Evolutionary conservation across 2,113 vertebrate genomes (phyloP).

Genomic region (Etheostoma cragini): DNA sequence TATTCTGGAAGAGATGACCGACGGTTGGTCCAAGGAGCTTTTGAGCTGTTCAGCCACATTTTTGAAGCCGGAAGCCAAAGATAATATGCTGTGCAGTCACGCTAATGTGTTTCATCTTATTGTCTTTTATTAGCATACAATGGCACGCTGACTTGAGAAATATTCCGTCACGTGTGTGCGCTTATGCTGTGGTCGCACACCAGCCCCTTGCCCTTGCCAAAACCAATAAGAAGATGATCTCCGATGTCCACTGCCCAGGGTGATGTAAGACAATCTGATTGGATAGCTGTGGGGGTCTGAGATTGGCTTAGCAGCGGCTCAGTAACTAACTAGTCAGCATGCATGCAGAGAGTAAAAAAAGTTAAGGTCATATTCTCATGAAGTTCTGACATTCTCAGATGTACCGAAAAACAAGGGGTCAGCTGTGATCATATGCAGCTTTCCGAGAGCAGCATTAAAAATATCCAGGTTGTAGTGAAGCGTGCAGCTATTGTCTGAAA

Average conservation of each 20-base stretch:
- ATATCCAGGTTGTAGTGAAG: conserved; percentile 54
- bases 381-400: conserved; percentile 54
- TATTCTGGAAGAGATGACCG: conserved; percentile 56
- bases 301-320: conserved; percentile 71
- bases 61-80: background rate
- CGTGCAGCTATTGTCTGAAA: conserved; percentile 57
- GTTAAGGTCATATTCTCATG: conserved; percentile 70
- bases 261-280: conserved; percentile 81
- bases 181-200: conserved; percentile 64
- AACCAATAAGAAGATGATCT: conserved; percentile 72
- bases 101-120: conserved; percentile 8
- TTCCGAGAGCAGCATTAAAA: conserved; percentile 29
- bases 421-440: conserved; percentile 10
- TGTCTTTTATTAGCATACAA: conserved; percentile 20
- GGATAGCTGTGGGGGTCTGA: conserved; percentile 71
- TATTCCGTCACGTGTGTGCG: conserved; percentile 49
- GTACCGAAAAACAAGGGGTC: conserved; percentile 24
- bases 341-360: conserved; percentile 43
- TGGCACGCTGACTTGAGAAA: conserved; percentile 25
- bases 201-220: conserved; percentile 59
- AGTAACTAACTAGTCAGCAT: conserved; percentile 50
- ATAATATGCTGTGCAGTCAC: background rate
- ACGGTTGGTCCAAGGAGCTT: background rate
- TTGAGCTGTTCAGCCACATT: background rate
- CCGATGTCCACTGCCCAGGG: conserved; percentile 71